phyloP scores from a whole-genome alignment of 2,113 vertebrate genomes.

The Pollachius pollachius region DNA sequence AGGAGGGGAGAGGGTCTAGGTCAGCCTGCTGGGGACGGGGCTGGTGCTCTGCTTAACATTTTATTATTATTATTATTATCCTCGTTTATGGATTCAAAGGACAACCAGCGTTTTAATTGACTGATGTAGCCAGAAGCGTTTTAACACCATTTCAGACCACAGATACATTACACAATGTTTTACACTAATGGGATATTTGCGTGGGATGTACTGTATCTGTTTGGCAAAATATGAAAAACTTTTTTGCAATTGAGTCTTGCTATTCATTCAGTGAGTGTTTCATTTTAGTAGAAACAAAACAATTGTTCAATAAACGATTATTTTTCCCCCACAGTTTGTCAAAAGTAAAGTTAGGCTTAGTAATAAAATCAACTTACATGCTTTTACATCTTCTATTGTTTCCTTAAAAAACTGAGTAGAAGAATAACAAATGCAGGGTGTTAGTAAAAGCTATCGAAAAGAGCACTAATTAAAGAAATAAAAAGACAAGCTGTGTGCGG shows the following conservation, averaged over 20 bases:
- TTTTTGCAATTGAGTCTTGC: neutral
- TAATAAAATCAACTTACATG: neutral
- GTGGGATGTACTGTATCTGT: too few species aligned
- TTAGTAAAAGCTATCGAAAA: neutral
- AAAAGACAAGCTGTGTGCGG: too few species aligned
- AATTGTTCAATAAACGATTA: neutral
- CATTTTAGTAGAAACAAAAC: too few species aligned
- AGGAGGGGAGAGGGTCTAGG: neutral
- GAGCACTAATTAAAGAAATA: too few species aligned
- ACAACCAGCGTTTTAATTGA: too few species aligned
- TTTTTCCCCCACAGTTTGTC: neutral
- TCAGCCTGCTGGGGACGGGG: neutral
- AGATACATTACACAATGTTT: too few species aligned
- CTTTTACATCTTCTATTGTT: constrained; percentile 1
- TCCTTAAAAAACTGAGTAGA: constrained; percentile 2
- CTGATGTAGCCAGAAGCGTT: neutral
- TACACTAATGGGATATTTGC: too few species aligned
- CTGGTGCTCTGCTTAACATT: neutral
- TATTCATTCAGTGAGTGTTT: neutral
- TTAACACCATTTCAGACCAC: too few species aligned
- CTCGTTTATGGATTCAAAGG: too few species aligned
- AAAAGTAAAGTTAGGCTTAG: neutral
- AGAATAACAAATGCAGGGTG: neutral
- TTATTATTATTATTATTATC: too few species aligned
- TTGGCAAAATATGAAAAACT: too few species aligned